Evolutionary conservation across 2,113 vertebrate genomes (phyloP).

Genomic region (Bagarius yarrelli): DNA sequence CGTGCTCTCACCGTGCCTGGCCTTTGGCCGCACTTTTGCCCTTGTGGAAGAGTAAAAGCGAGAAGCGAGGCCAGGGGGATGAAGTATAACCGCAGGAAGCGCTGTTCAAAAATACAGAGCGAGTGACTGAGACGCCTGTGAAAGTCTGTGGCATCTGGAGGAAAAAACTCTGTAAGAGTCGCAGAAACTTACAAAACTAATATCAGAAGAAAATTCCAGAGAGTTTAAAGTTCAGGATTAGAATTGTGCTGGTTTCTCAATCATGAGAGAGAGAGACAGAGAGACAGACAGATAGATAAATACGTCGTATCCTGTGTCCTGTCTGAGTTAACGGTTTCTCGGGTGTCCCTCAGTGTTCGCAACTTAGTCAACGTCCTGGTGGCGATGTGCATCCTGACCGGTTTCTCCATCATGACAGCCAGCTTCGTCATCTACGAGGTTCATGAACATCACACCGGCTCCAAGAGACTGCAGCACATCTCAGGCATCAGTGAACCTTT

Average conservation of each 20-base stretch:
- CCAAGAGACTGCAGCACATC: conserved; percentile 92
- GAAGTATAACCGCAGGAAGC: conserved; percentile 6
- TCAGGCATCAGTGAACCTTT: conserved; percentile 85
- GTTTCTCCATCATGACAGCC: conserved; percentile 88
- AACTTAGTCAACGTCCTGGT: conserved; percentile 85
- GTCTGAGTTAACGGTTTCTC: background rate
- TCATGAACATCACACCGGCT: conserved; percentile 85
- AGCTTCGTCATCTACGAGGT: conserved; percentile 92
- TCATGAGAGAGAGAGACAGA: background rate
- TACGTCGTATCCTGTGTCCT: background rate
- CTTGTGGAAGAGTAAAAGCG: background rate
- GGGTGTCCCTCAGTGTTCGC: conserved; percentile 70
- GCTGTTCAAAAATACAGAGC: conserved; percentile 21
- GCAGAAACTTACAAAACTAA: background rate
- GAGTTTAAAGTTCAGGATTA: background rate
- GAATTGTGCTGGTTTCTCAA: background rate
- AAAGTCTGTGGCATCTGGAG: conserved; percentile 14
- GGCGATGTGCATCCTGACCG: conserved; percentile 85
- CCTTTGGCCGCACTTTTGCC: conserved; percentile 4
- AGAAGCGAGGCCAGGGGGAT: background rate
- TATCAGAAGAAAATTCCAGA: background rate
- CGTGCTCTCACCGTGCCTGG: conserved; percentile 19
- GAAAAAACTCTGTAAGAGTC: conserved; percentile 23
- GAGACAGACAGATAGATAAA: no score
- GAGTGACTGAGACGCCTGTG: background rate